phyloP scores from a whole-genome alignment of 2,113 vertebrate species.

The Datnioides undecimradiatus region DNA sequence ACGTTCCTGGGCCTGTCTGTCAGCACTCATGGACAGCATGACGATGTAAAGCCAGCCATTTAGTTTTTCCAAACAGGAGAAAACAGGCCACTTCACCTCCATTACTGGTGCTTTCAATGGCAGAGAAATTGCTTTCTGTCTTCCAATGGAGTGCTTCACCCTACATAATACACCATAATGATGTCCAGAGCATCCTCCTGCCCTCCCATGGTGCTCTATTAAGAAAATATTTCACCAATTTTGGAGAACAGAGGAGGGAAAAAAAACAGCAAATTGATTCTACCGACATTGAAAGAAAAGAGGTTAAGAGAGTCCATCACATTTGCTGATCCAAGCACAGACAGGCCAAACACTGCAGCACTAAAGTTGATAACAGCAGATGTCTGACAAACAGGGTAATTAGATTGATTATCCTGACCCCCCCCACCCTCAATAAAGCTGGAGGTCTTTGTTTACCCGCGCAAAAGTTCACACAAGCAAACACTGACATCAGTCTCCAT shows the following conservation, averaged over 20 bases:
- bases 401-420: slow-evolving; percentile 19
- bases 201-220: slow-evolving; percentile 33
- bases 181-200: slow-evolving; percentile 50
- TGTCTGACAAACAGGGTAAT: slow-evolving; percentile 11
- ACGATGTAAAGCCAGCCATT: slow-evolving; percentile 73
- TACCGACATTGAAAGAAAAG: slow-evolving; percentile 6
- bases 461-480: slow-evolving; percentile 35
- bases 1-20: slow-evolving; percentile 66
- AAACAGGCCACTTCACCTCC: slow-evolving; percentile 78
- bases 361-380: slow-evolving; percentile 50
- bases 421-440: slow-evolving; percentile 13
- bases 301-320: neutral
- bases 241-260: neutral
- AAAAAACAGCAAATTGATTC: slow-evolving; percentile 26
- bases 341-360: slow-evolving; percentile 3
- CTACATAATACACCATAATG: slow-evolving; percentile 70
- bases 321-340: slow-evolving; percentile 5
- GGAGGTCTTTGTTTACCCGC: slow-evolving; percentile 29
- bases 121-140: slow-evolving; percentile 65
- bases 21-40: slow-evolving; percentile 70
- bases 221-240: slow-evolving; percentile 50
- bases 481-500: slow-evolving; percentile 30
- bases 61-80: slow-evolving; percentile 72
- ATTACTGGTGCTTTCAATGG: slow-evolving; percentile 76
- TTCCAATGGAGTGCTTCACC: slow-evolving; percentile 67